A percentile compares a stretch with the other conserved stretches of the same genome.
Conservation (phyloP, 2,113 vertebrate genomes). For the Corythaeola cristata region DNA sequence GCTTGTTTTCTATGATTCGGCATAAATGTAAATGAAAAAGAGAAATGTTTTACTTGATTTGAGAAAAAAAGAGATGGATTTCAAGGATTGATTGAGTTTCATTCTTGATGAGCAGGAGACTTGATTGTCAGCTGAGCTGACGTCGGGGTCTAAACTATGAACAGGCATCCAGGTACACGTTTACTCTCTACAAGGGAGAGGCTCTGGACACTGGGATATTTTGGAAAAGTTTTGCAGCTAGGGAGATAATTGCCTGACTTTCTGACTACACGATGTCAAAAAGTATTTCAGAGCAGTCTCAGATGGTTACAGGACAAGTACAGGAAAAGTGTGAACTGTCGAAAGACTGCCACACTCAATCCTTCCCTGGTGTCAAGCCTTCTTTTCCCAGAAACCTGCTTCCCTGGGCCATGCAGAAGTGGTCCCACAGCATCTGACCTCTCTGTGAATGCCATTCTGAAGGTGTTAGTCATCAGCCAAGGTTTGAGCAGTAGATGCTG, state of each 20-base stretch:
- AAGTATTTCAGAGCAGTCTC: neutral
- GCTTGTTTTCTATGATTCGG: neutral
- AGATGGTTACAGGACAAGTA: neutral
- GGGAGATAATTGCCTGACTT: neutral
- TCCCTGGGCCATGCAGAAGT: neutral
- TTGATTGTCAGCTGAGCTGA: neutral
- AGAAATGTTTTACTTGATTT: neutral
- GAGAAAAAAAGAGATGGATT: neutral
- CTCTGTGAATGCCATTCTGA: rapidly evolving
- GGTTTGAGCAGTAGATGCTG: neutral
- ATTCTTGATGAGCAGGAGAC: neutral
- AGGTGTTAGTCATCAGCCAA: rapidly evolving
- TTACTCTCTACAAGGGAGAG: neutral
- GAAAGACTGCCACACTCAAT: neutral
- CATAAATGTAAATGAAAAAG: neutral
- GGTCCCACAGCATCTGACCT: neutral
- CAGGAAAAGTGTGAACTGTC: neutral
- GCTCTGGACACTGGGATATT: neutral
- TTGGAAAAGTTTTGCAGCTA: neutral
- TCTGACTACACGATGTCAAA: neutral
- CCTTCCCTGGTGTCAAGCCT: neutral
- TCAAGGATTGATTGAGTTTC: neutral
- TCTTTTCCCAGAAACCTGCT: neutral
- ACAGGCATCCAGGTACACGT: neutral
- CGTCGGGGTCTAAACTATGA: neutral